phyloP scores from a whole-genome alignment of 1,140 invertebrate genomes.

The Bombus pyrosoma region DNA sequence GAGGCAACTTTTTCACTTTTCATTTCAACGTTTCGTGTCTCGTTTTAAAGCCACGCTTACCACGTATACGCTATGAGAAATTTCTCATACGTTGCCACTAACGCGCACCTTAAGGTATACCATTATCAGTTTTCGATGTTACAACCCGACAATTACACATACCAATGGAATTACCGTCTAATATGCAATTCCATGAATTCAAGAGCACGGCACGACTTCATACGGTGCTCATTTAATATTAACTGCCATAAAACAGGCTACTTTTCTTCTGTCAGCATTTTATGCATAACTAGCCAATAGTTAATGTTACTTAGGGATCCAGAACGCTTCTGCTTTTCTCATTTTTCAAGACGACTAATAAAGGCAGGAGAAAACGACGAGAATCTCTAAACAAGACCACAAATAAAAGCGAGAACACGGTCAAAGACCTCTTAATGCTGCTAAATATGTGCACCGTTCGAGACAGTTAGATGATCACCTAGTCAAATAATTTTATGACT shows the following conservation, averaged over 20 bases:
- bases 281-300: background rate
- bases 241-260: background rate
- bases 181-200: conserved; percentile 18
- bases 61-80: background rate
- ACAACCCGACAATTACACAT: conserved; percentile 6
- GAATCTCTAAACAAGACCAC: background rate
- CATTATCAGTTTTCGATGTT: conserved; percentile 15
- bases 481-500: background rate
- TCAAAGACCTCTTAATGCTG: conserved; percentile 1
- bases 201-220: background rate
- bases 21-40: background rate
- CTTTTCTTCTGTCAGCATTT: background rate
- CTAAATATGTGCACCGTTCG: background rate
- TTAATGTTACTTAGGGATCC: background rate
- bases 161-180: background rate
- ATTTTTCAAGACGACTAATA: background rate
- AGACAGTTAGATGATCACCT: background rate
- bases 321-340: background rate
- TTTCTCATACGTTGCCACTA: background rate
- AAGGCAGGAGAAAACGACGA: background rate
- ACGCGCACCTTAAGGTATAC: background rate
- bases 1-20: background rate
- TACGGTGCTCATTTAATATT: background rate
- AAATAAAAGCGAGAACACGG: conserved; percentile 6
- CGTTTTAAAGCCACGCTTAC: background rate